Conservation (phyloP, 2,797 vertebrate genomes). For the Sebastolobus altivelis region DNA sequence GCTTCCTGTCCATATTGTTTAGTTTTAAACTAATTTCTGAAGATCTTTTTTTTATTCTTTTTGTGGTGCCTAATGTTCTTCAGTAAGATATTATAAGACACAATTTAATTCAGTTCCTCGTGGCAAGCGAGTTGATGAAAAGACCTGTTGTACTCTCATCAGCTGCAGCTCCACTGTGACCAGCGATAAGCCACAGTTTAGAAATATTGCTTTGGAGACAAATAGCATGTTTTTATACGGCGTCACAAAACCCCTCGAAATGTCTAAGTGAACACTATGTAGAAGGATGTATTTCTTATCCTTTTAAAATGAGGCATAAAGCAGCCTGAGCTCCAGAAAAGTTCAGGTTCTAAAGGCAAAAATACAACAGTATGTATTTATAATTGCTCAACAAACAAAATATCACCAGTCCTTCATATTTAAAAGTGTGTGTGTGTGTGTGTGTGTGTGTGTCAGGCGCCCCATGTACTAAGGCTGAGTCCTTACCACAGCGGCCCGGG, state of each 20-base stretch:
- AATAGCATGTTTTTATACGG: not conserved
- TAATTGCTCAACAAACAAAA: not conserved
- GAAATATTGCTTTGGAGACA: not conserved
- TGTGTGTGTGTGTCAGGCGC: not conserved
- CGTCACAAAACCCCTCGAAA: not conserved
- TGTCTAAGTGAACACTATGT: not conserved
- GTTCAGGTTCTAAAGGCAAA: not conserved
- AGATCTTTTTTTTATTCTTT: not conserved
- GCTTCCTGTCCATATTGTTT: not conserved
- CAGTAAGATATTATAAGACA: not conserved
- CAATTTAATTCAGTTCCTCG: not conserved
- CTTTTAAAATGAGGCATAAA: constrained; percentile 6
- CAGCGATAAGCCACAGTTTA: not conserved
- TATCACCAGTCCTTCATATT: not conserved
- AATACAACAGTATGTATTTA: not conserved
- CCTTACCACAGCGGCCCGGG: not conserved
- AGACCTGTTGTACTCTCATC: not conserved
- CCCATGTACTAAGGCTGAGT: not conserved
- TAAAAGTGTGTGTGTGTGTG: not conserved
- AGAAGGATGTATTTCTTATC: not conserved
- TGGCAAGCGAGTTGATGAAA: constrained; percentile 17
- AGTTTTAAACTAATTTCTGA: not conserved
- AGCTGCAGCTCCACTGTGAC: constrained; percentile 8
- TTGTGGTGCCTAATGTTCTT: not conserved
- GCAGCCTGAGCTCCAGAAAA: not conserved